A percentile compares a stretch with the other conserved stretches of the same genome.
Conservation (phyloP, 2,888 invertebrate genomes). For the Melanostoma mellinum region DNA sequence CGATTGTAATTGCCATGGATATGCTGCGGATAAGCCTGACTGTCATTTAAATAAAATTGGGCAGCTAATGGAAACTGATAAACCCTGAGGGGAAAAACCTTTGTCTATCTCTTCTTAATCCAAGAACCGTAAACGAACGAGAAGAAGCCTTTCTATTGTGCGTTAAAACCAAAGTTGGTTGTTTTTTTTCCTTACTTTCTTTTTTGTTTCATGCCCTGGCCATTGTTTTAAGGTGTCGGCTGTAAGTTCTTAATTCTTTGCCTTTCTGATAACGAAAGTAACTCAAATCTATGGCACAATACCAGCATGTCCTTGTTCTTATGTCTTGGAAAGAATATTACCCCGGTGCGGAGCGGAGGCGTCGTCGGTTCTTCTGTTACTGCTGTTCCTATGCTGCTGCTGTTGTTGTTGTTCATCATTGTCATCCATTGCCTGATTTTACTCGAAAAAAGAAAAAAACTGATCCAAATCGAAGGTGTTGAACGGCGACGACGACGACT, state of each 20-base stretch:
- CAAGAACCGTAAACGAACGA: slow-evolving; percentile 6
- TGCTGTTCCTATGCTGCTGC: not conserved
- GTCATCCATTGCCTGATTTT: slow-evolving; percentile 40
- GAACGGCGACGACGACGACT: slow-evolving; percentile 12
- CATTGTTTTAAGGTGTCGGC: slow-evolving; percentile 37
- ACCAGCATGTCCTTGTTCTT: slow-evolving; percentile 28
- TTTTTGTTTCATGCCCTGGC: not conserved
- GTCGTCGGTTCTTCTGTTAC: not conserved
- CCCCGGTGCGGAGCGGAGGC: not conserved
- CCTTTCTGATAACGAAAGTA: slow-evolving; percentile 45
- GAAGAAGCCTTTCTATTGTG: not conserved
- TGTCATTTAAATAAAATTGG: slow-evolving; percentile 50
- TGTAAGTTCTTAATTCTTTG: slow-evolving; percentile 59
- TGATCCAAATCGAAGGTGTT: slow-evolving; percentile 64
- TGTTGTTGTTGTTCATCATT: slow-evolving; percentile 32
- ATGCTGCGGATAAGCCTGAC: slow-evolving; percentile 3
- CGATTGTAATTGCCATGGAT: slow-evolving; percentile 35
- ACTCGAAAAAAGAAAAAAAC: slow-evolving; percentile 34
- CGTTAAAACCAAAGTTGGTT: slow-evolving; percentile 11
- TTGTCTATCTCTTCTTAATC: slow-evolving; percentile 25
- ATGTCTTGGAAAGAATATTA: not conserved
- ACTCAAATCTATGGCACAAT: slow-evolving; percentile 28
- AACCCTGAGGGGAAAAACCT: slow-evolving; percentile 19
- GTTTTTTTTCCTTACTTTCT: slow-evolving; percentile 14
- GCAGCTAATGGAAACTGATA: slow-evolving; percentile 36